Base-by-base conservation (phyloP, 2,113 vertebrate genomes). In the Callaeas wilsoni region DNA sequence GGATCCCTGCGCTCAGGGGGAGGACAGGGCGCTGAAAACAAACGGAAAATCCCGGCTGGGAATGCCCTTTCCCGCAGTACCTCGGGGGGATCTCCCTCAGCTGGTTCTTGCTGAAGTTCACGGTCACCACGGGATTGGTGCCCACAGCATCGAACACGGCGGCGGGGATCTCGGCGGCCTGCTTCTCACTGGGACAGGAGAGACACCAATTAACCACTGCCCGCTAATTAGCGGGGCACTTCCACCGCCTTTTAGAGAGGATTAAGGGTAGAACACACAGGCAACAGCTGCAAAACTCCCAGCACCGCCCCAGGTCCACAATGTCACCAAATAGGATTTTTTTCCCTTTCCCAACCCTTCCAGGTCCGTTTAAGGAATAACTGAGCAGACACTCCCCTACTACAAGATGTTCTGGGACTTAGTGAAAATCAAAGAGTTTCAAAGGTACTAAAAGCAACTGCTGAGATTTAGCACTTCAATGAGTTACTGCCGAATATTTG, bases 61-160 rank as follows among this genome's bases (percentile, higher is more conserved):
- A 50, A 42, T 1, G 46, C 12, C 12, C n/a, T 16, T 23, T 3
- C 10, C 30, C 32, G 7, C 55, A 20, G 88, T 98, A 99, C 99
- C 99, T 99, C 9, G 97, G 42, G 21, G 99, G 99, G 41, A 99
- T 64, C 70, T 97, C 96, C 30, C 78, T 98, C 37, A 99, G 98
- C 87, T 98, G 98, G 94, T 99, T 99, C 97, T 98, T 99, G 98
- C 99, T 99, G 97, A 99, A 99, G 97, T 99, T 98, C 65, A 98
- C 65, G 1, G 95, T 98, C 84, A 96, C 64, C 68, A 99, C 87
- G 13, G 92, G 79, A 10, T 94, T 96, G 88, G 65, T 83, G 37
- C 94, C 97, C 67, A 98, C 97, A 7, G 98, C 98, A 16, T 98
- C 94, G 57, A 99, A 99, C 78, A 99, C 41, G 15, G 99, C 98